phyloP scores from a whole-genome alignment of 2,888 invertebrate species.

The Megalurothrips usitatus region DNA sequence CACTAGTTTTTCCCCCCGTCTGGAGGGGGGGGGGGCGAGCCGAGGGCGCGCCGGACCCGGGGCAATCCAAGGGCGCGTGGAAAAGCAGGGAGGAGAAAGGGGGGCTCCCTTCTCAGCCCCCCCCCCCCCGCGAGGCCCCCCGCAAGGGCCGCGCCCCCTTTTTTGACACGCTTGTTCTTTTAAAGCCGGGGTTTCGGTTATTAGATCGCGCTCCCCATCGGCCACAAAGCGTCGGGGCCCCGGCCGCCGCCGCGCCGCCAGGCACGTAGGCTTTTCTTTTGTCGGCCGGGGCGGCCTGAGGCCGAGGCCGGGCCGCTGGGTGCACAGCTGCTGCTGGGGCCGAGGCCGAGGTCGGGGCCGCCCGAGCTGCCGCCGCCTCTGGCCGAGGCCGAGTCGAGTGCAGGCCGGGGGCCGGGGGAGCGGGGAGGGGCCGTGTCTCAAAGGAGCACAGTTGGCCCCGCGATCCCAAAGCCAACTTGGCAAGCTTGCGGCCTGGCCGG shows the following conservation, averaged over 20 bases:
- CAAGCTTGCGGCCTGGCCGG: background rate
- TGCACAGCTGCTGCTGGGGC: background rate
- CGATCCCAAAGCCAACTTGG: conserved; percentile 21
- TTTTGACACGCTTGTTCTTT: background rate
- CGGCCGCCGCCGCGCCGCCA: no score
- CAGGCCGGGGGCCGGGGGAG: background rate
- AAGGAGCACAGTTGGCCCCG: background rate
- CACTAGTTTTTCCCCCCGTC: background rate
- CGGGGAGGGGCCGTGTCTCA: background rate
- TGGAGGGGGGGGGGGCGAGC: background rate
- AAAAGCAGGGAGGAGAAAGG: no score
- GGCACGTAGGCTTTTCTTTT: no score
- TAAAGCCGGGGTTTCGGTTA: no score
- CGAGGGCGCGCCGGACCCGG: background rate
- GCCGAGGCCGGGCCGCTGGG: background rate
- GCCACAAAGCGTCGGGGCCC: no score
- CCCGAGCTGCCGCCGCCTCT: background rate
- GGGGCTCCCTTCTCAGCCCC: no score
- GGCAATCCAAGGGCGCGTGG: no score
- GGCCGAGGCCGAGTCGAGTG: background rate
- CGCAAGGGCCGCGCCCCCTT: background rate
- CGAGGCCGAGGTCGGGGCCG: background rate
- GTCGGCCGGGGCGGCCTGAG: background rate
- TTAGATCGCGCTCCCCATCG: no score
- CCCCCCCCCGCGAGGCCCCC: background rate